Percentiles rank a stretch among this genome's conserved stretches.
These are phyloP conservation scores for Steinernema khuongi DNA, from an alignment of 1,140 invertebrate genomes.

Conservation along the genomic window DNA sequence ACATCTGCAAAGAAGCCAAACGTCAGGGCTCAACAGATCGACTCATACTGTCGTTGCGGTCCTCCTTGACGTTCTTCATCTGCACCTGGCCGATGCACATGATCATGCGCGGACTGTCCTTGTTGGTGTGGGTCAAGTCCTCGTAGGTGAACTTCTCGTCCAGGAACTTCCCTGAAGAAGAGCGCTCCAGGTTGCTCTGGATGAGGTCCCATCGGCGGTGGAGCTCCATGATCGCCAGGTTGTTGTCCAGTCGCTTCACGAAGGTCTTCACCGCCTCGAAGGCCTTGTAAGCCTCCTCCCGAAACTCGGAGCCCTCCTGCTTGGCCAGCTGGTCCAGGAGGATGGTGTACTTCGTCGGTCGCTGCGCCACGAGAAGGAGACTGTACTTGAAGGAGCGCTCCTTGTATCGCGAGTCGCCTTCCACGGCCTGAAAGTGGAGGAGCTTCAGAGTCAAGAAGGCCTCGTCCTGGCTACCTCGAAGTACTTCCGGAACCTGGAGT, in stretches of 20 bases:
- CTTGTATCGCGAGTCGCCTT: constrained; percentile 35
- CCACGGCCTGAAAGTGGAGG: constrained; percentile 33
- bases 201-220: constrained; percentile 41
- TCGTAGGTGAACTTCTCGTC: constrained; percentile 17
- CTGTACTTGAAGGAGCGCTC: constrained; percentile 44
- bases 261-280: constrained; percentile 36
- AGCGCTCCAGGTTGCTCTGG: not conserved
- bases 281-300: constrained; percentile 25
- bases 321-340: constrained; percentile 45
- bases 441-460: not conserved
- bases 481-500: constrained; percentile 32
- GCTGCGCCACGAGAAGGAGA: constrained; percentile 45
- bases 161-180: not conserved
- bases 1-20: not conserved
- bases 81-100: not conserved
- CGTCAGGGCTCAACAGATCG: not conserved
- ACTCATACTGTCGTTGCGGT: not conserved
- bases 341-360: constrained; percentile 46
- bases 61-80: constrained; percentile 5
- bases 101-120: not conserved
- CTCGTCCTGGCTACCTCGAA: constrained; percentile 32
- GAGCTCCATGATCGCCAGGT: constrained; percentile 36
- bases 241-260: constrained; percentile 37
- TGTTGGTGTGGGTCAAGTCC: constrained; percentile 1
- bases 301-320: constrained; percentile 28